Base-by-base conservation (phyloP, 2,888 invertebrate genomes). In the Drosophila bunnanda region DNA sequence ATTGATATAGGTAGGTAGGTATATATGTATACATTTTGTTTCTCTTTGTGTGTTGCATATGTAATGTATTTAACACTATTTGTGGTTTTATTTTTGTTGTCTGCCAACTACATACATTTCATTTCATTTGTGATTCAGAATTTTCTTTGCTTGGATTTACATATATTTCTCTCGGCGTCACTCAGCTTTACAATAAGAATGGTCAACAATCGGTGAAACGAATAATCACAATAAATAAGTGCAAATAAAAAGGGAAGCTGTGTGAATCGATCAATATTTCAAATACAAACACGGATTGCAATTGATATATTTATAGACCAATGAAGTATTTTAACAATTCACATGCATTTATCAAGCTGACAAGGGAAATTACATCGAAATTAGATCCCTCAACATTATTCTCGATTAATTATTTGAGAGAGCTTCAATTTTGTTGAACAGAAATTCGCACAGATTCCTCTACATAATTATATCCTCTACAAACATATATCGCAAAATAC, bases 81-180 rank as follows among this genome's bases (percentile, higher is more conserved):
- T 52, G 36, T 50, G 57, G 58, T 30, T 58, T 25, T 54, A 28
- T 52, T 46, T 30, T n/a, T n/a, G n/a, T n/a, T n/a, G n/a, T n/a
- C n/a, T 50, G 20, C 50, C 53, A 69, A 36, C 60, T 69, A 70
- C 66, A 46, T 69, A 70, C 66, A 59, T 69, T 54, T 46, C 48
- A 50, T 56, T 60, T 44, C 43, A 22, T 25, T 71, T 61, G 53
- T 60, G 70, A 62, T 53, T 59, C 50, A 22, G 41, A 60, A 69
- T 53, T 66, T 41, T 55, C 20, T 36, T 36, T 44, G 25, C 32
- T 43, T 43, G 56, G 30, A 17, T 59, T 55, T 17, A 39, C 39
- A 41, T 8, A 4, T 22, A 38, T 67, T 30, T 34, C n/a, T 57
- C 28, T 50, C 48, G 17, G 48, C 32, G 48, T 32, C 48, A 17